Conservation (phyloP, 2,797 vertebrate genomes). For the Anas capensis region DNA sequence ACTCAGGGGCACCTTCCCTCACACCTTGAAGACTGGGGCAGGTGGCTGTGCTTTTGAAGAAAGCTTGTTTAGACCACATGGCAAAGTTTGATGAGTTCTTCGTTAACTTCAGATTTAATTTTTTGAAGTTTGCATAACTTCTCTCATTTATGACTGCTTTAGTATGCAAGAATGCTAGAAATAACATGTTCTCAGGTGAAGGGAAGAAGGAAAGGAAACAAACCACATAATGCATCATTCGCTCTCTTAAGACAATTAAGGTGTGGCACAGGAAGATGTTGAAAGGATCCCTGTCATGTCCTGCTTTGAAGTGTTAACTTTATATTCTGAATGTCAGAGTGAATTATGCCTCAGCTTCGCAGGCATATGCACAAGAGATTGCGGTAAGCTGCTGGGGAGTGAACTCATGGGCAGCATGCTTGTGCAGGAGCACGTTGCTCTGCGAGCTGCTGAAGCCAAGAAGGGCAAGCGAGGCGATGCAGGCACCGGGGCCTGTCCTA, state of each 20-base stretch:
- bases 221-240: background rate
- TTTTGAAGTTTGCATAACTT: background rate
- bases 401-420: background rate
- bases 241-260: background rate
- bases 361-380: background rate
- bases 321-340: background rate
- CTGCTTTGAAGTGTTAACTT: conserved; percentile 18
- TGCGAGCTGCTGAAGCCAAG: background rate
- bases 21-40: background rate
- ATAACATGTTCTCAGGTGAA: background rate
- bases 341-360: background rate
- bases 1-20: background rate
- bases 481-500: background rate
- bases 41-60: background rate
- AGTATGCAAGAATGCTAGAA: background rate
- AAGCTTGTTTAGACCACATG: background rate
- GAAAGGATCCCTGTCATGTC: background rate
- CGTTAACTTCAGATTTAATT: background rate
- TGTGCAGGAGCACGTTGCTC: background rate
- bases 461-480: background rate
- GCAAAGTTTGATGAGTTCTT: background rate
- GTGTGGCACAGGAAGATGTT: background rate
- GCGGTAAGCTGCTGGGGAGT: background rate
- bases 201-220: background rate
- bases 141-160: background rate